Evolutionary conservation across 2,888 invertebrate genomes (phyloP).

Genomic region (Catocala fraxini): DNA sequence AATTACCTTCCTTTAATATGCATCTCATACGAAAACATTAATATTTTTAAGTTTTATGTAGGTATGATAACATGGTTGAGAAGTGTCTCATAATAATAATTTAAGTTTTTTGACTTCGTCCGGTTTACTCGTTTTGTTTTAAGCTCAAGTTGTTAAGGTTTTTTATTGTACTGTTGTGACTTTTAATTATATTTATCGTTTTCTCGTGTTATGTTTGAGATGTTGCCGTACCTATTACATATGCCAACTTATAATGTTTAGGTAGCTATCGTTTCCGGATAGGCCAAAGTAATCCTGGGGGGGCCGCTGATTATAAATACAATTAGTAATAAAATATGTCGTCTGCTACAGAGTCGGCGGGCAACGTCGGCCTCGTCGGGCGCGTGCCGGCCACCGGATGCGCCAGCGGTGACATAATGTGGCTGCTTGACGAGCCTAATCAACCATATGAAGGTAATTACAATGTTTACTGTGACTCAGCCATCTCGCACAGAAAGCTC

Average conservation of each 20-base stretch:
- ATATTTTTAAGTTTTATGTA: slow-evolving; percentile 32
- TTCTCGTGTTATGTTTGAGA: too few species aligned
- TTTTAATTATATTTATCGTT: neutral
- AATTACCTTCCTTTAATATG: slow-evolving; percentile 53
- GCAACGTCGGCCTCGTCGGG: slow-evolving; percentile 74
- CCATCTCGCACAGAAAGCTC: slow-evolving; percentile 12
- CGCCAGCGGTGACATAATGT: slow-evolving; percentile 89
- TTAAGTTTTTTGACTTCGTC: slow-evolving; percentile 16
- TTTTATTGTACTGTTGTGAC: slow-evolving; percentile 7
- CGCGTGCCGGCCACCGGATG: slow-evolving; percentile 87
- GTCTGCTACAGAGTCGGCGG: slow-evolving; percentile 76
- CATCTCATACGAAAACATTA: slow-evolving; percentile 35
- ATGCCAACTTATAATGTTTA: too few species aligned
- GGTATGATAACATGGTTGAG: slow-evolving; percentile 32
- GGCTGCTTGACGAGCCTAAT: slow-evolving; percentile 90
- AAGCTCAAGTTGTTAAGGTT: slow-evolving; percentile 14
- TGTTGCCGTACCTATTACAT: too few species aligned
- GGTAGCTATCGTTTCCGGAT: too few species aligned
- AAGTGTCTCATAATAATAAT: slow-evolving; percentile 37
- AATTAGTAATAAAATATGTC: slow-evolving; percentile 26
- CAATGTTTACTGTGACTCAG: slow-evolving; percentile 37
- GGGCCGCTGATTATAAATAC: slow-evolving; percentile 5
- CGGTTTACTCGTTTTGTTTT: slow-evolving; percentile 9
- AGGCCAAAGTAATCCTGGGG: neutral
- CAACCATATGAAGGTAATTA: slow-evolving; percentile 88